These are phyloP conservation scores for Lasioglossum malachurum DNA, from an alignment of 2,888 invertebrate species.

Conservation along the genomic window DNA sequence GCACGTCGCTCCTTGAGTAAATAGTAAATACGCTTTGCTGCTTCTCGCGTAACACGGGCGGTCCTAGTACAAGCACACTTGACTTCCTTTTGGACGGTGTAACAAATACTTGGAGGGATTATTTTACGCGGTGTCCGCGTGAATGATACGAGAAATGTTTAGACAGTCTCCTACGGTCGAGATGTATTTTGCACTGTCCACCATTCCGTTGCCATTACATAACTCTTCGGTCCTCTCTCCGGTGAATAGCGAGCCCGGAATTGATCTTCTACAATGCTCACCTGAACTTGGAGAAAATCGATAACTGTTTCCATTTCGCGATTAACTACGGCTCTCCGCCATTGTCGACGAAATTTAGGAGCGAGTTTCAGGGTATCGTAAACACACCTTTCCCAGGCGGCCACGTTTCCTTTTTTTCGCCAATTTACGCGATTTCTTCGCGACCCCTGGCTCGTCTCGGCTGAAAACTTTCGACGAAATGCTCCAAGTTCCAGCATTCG, in stretches of 20 bases:
- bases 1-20: not conserved
- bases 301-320: not conserved
- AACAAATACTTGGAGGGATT: not conserved
- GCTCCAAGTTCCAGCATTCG: conserved; percentile 7
- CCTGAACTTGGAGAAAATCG: not conserved
- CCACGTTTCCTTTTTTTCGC: not conserved
- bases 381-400: conserved; percentile 21
- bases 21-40: not conserved
- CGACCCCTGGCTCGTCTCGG: conserved; percentile 11
- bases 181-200: too few relatives aligned
- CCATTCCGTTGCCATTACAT: not conserved
- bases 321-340: not conserved
- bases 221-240: not conserved
- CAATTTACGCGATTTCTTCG: conserved; percentile 9
- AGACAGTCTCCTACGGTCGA: too few relatives aligned
- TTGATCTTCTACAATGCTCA: not conserved
- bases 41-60: not conserved
- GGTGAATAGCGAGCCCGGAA: not conserved
- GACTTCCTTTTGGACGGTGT: not conserved
- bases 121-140: not conserved
- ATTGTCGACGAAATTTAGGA: not conserved
- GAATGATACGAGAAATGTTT: not conserved
- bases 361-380: not conserved
- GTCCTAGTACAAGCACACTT: not conserved
- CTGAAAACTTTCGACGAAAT: conserved; percentile 29